A percentile compares a stretch with the other conserved stretches of the same genome.
phyloP scores from a whole-genome alignment of 2,797 vertebrate species.

The Gorsachius magnificus region DNA sequence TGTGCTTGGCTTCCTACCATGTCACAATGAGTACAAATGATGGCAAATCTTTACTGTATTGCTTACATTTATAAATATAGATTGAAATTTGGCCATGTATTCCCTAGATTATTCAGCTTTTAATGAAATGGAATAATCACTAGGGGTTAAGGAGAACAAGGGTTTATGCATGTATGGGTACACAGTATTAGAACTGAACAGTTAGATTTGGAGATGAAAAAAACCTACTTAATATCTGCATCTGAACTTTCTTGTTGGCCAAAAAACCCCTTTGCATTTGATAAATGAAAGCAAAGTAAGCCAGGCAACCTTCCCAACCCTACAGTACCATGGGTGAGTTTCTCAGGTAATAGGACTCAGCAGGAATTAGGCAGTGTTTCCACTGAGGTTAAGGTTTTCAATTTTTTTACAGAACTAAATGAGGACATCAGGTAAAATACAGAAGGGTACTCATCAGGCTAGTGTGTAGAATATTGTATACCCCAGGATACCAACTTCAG shows the following conservation, averaged over 20 bases:
- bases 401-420: neutral
- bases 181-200: neutral
- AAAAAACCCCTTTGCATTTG: neutral
- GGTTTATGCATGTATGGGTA: fast-evolving
- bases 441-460: neutral
- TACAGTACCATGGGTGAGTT: neutral
- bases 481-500: neutral
- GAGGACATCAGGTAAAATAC: neutral
- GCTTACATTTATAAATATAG: neutral
- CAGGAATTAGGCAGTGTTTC: neutral
- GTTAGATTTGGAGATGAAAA: neutral
- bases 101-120: neutral
- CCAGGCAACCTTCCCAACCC: neutral
- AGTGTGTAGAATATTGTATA: neutral
- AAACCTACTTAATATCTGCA: neutral
- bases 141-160: neutral
- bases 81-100: neutral
- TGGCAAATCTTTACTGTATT: neutral
- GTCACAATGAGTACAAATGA: neutral
- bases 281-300: neutral
- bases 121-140: neutral
- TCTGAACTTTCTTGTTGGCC: neutral
- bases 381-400: neutral
- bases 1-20: neutral
- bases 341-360: neutral